Evolutionary conservation across 23 tunicate species (phyloP).

Genomic region (Halocynthia aurantium): DNA sequence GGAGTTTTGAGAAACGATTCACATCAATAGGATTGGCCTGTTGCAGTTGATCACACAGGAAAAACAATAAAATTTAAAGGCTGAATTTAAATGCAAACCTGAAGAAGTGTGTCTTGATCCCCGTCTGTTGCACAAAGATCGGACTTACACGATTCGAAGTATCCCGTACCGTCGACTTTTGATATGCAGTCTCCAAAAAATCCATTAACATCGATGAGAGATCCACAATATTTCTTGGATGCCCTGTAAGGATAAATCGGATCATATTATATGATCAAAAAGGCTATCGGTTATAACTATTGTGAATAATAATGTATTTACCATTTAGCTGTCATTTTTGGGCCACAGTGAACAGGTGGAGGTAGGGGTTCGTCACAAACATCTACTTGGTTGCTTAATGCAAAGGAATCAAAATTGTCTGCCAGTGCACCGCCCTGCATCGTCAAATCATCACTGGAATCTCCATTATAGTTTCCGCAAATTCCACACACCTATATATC

Average conservation of each 20-base stretch:
- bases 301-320: not conserved
- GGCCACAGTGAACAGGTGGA: not conserved
- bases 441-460: constrained; percentile 15
- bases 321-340: constrained; percentile 6
- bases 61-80: no score
- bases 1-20: no score
- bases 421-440: constrained; percentile 14
- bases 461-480: constrained; percentile 18
- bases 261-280: not conserved
- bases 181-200: constrained; percentile 8
- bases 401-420: not conserved
- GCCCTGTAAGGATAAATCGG: not conserved
- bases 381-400: constrained; percentile 15
- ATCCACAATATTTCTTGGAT: constrained; percentile 15
- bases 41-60: no score
- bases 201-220: not conserved
- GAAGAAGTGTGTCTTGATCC: constrained; percentile 18
- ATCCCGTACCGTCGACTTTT: constrained; percentile 8
- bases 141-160: constrained; percentile 52
- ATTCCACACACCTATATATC: constrained; percentile 6
- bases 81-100: constrained; percentile 19
- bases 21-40: no score
- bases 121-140: constrained; percentile 84
- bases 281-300: not conserved
- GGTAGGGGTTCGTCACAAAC: constrained; percentile 17